A percentile compares a stretch with the other conserved stretches of the same genome.
Conservation (phyloP, 1,140 invertebrate species). For the Temnothorax nylanderi region DNA sequence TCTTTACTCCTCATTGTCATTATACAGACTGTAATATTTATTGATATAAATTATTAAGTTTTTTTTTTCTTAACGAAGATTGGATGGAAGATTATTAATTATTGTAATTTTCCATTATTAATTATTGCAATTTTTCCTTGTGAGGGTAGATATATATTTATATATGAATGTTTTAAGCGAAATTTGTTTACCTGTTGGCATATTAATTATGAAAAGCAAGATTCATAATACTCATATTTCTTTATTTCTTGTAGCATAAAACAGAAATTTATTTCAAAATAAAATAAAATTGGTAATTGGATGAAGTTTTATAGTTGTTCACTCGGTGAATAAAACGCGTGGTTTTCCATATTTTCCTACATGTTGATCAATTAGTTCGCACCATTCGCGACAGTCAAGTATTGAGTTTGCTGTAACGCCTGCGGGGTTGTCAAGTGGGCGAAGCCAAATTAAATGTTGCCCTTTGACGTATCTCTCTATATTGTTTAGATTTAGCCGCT, state of each 20-base stretch:
- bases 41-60: background rate
- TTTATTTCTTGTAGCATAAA: background rate
- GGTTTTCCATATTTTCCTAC: slow-evolving; percentile 6
- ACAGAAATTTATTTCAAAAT: background rate
- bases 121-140: background rate
- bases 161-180: background rate
- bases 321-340: background rate
- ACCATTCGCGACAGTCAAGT: background rate
- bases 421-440: slow-evolving; percentile 7
- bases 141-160: background rate
- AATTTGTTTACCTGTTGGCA: background rate
- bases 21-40: background rate
- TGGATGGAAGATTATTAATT: background rate
- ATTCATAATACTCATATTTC: background rate
- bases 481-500: background rate
- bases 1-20: background rate
- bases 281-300: background rate
- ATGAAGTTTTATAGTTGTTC: background rate
- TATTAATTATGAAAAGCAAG: background rate
- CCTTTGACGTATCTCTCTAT: background rate
- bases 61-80: slow-evolving; percentile 5
- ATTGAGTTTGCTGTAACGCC: slow-evolving; percentile 19
- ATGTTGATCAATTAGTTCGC: slow-evolving; percentile 21
- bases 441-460: slow-evolving; percentile 42
- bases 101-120: background rate